Base-by-base conservation (phyloP, 2,797 vertebrate species). In the Sylvilagus floridanus region DNA sequence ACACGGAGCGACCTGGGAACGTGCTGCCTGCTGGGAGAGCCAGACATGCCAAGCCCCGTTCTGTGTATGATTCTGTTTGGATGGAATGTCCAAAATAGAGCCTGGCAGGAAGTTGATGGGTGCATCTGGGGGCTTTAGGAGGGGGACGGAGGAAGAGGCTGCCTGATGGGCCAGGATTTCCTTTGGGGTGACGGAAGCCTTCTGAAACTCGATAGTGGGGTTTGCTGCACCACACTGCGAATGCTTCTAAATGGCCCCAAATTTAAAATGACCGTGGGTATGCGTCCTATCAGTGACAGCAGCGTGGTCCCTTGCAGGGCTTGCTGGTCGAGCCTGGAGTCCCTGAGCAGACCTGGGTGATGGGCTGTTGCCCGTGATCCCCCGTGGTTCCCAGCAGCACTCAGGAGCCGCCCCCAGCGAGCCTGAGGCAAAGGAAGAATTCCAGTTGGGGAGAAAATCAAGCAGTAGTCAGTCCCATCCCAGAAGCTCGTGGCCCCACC, bases 1-100 rank as follows among this genome's bases (percentile, higher is more conserved):
- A 0, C 11, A 4, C 4, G 7, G n/a, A 7, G 68, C 21, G 42
- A 37, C 47, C 54, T 3, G 7, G 32, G 3, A 4, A 7, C 19
- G 2, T 63, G 5, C 0, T 1, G 5, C 50, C 7, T 21, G 19
- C 14, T 57, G 54, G 54, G 54, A 57, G 77, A 24, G 14, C 71
- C 37, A n/a, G 71, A 10, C 19, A 12, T 42, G 16, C n/a, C 62
- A 77, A 62, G 21, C 22, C 42, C 42, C 14, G 0, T 2, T 2
- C 22, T 9, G 7, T 10, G 0, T 37, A 3, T 52, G 81, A 37
- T 24, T 63, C 30, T 35, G 14, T n/a, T 50, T 11, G 19, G 2
- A 0, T 17, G 7, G 10, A 6, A 1, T 52, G 35, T 75, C 35
- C 30, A 52, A 30, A 69, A 9, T 2, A 28, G 17, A 30, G 6